Evolutionary conservation across 2,797 vertebrate species (phyloP).

Genomic region (Protosalanx chinensis): DNA sequence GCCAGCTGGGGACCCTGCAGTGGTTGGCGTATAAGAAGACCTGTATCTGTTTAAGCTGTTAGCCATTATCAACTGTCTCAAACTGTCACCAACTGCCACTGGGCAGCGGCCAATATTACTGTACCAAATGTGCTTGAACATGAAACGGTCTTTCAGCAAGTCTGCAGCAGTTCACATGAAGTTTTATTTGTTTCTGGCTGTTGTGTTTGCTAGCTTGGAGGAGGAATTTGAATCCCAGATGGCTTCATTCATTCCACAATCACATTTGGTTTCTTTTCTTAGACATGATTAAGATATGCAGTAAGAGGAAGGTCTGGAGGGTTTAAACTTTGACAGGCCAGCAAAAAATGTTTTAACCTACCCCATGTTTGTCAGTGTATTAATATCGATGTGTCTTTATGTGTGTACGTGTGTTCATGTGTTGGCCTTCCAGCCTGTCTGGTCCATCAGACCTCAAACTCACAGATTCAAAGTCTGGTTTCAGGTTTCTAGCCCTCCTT

Average conservation of each 20-base stretch:
- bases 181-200: too few species aligned
- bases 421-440: background rate
- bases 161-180: too few species aligned
- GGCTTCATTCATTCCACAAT: background rate
- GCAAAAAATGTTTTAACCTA: too few species aligned
- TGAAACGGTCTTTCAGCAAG: too few species aligned
- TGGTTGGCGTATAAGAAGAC: background rate
- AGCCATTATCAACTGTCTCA: background rate
- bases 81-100: constrained; percentile 1
- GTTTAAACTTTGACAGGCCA: background rate
- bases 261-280: too few species aligned
- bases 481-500: too few species aligned
- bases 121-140: background rate
- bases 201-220: too few species aligned
- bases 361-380: background rate
- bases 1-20: background rate
- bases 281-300: background rate
- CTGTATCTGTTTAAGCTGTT: background rate
- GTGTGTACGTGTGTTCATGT: constrained; percentile 7
- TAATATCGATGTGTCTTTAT: background rate
- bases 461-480: too few species aligned
- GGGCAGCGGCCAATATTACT: background rate
- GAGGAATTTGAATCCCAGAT: background rate
- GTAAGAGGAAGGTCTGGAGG: background rate
- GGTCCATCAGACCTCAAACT: too few species aligned